These are phyloP conservation scores for Agrochola lychnidis DNA, from an alignment of 2,888 invertebrate species.

Conservation along the genomic window DNA sequence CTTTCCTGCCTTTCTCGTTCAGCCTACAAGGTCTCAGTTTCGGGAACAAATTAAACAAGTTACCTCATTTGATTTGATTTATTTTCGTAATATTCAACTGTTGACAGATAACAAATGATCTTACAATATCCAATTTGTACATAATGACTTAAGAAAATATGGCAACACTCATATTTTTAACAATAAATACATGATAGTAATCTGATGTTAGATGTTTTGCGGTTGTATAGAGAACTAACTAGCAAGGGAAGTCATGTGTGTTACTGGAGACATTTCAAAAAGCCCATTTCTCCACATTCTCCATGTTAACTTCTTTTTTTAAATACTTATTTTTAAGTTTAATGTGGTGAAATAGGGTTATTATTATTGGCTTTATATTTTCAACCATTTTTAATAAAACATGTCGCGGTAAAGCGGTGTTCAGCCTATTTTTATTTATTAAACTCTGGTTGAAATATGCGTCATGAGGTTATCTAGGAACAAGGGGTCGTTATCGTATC, in stretches of 20 bases:
- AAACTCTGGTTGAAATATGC: constrained; percentile 47
- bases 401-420: background rate
- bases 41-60: constrained; percentile 73
- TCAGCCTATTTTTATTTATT: constrained; percentile 2
- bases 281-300: constrained; percentile 57
- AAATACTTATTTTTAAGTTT: constrained; percentile 5
- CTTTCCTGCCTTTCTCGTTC: background rate
- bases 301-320: constrained; percentile 6
- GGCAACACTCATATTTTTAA: constrained; percentile 90
- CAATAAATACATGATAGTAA: constrained; percentile 84
- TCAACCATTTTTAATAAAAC: constrained; percentile 49
- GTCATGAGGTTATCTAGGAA: constrained; percentile 36
- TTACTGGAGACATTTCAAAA: constrained; percentile 55
- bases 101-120: constrained; percentile 91
- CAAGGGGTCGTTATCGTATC: constrained; percentile 31
- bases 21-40: background rate
- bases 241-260: constrained; percentile 62
- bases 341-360: constrained; percentile 34
- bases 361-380: constrained; percentile 30
- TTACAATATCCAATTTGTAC: constrained; percentile 90
- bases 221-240: constrained; percentile 60
- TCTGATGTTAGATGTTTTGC: constrained; percentile 70
- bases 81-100: constrained; percentile 91
- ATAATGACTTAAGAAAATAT: constrained; percentile 91
- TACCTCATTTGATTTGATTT: constrained; percentile 84